Evolutionary conservation across 2,113 vertebrate genomes (phyloP).

Genomic region (Alligator sinensis): DNA sequence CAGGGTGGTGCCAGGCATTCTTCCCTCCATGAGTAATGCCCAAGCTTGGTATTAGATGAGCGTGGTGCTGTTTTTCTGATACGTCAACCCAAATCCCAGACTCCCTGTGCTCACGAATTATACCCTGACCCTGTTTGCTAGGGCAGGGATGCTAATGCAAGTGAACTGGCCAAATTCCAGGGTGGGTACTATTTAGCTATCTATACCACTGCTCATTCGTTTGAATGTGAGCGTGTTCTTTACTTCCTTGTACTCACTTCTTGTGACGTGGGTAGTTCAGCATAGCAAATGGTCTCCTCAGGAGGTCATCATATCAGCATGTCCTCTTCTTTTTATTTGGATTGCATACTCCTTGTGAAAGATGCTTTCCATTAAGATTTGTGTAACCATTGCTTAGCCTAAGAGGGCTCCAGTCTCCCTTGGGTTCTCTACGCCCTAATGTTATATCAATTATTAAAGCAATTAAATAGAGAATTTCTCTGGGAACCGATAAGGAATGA

Average conservation of each 20-base stretch:
- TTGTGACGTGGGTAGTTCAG: neutral
- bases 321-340: neutral
- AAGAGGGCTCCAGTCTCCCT: neutral
- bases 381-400: neutral
- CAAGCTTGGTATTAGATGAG: rapidly evolving
- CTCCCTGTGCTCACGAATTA: rapidly evolving
- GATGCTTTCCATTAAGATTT: neutral
- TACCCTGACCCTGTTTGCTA: neutral
- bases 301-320: neutral
- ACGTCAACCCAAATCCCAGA: rapidly evolving
- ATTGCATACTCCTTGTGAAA: neutral
- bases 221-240: neutral
- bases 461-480: neutral
- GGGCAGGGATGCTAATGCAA: neutral
- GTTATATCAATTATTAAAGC: neutral
- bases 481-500: neutral
- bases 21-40: neutral
- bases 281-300: neutral
- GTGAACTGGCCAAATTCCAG: neutral
- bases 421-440: neutral
- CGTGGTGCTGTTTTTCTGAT: no score
- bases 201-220: no score
- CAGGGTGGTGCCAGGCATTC: rapidly evolving
- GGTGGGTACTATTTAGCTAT: rapidly evolving
- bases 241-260: neutral